Evolutionary conservation across 2,113 vertebrate species (phyloP).

Genomic region (Pseudorasbora parva): DNA sequence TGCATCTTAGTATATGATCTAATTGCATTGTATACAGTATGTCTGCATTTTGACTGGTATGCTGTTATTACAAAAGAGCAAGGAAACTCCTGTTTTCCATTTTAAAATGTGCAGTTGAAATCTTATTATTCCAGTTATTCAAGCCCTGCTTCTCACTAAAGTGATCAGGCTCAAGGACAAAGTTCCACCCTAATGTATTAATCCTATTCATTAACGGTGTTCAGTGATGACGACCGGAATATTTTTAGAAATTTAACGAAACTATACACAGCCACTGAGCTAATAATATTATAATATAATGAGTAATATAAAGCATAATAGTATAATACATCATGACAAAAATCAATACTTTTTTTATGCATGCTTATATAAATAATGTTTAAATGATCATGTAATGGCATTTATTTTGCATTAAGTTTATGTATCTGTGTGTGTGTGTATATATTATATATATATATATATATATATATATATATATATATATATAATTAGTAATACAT

Average conservation of each 20-base stretch:
- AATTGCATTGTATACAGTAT: background rate
- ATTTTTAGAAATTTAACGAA: background rate
- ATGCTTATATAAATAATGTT: background rate
- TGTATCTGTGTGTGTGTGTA: background rate
- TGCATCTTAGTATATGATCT: background rate
- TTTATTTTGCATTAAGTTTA: background rate
- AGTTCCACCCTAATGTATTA: conserved; percentile 30
- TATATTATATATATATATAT: background rate
- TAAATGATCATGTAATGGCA: background rate
- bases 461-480: no score
- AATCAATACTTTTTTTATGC: background rate
- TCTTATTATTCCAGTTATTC: background rate
- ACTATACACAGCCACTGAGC: background rate
- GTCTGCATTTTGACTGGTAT: background rate
- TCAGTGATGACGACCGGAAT: background rate
- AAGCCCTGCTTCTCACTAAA: background rate
- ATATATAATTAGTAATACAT: background rate
- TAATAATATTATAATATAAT: background rate
- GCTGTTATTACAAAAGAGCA: background rate
- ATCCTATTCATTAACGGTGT: background rate
- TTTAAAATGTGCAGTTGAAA: background rate
- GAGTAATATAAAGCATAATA: background rate
- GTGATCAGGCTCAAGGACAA: conserved; percentile 17
- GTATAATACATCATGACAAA: background rate
- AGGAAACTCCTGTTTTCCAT: background rate